Evolutionary conservation across 2,797 vertebrate species (phyloP), one percentile per base, ranked within the genome.

Genomic region (Tangara arthus): DNA sequence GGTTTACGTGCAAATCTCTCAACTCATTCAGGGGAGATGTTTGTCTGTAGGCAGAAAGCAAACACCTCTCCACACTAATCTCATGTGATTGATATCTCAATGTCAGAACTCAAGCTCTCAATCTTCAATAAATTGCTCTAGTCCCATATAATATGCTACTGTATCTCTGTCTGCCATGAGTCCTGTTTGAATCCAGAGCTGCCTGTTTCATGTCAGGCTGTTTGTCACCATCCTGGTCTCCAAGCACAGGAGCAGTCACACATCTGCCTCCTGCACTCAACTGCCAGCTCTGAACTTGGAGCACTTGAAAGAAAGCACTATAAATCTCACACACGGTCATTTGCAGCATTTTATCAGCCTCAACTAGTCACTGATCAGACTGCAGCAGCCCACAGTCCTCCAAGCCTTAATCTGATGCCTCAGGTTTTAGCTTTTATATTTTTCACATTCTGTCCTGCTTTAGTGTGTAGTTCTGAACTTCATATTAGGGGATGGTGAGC

Each of bases 31-130:
- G 50, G 46, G 49, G 42, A 87, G 66, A 71, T 70, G 59, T 81
- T 94, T 86, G 57, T 84, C 50, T 82, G 80, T 13, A 81, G 77
- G 70, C 77, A 95, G 73, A 88, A 86, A 72, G 82, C 70, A 79
- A 91, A 88, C 55, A 90, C 34, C 55, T 71, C 42, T 90, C 82
- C 57, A 69, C 71, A 70, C 47, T 75, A 52, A 77, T 69, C 55
- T 47, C 55, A 21, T 7, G 30, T 91, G 91, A 91, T 56, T 88
- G 93, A 86, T 93, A 75, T 19, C 77, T 65, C 28, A 37, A 21
- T 82, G 86, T 88, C 85, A 91, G 80, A 81, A 70, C 50, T 75
- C 2, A 0, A 78, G 86, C 82, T 76, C 83, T 42, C 44, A 79
- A 50, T 91, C 82, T 63, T 35, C 77, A 76, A 82, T 65, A 86